Conservation (phyloP, 2,797 vertebrate genomes). For the Cyclura pinguis region DNA sequence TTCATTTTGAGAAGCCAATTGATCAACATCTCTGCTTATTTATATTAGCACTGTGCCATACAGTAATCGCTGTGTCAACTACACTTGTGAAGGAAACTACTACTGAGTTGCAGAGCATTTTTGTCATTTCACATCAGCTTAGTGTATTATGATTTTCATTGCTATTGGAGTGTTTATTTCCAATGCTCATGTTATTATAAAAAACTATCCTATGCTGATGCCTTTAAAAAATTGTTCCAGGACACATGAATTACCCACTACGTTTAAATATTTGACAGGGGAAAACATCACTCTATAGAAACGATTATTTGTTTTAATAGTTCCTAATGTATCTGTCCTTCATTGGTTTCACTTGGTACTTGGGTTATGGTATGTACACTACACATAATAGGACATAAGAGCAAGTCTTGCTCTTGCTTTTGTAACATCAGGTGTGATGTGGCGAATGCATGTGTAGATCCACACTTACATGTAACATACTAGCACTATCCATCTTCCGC, state of each 20-base stretch:
- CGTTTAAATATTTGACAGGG: not conserved
- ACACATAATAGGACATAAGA: not conserved
- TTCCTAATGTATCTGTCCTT: not conserved
- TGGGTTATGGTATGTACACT: not conserved
- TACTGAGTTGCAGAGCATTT: not conserved
- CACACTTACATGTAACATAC: not conserved
- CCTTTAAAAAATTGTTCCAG: not conserved
- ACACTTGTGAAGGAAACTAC: not conserved
- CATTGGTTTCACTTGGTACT: not conserved
- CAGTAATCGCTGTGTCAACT: not conserved
- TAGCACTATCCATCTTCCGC: not conserved
- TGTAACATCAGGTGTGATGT: not conserved
- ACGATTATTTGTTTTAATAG: not conserved
- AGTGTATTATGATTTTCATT: not conserved
- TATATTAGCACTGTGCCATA: not conserved
- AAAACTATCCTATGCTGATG: rapidly evolving
- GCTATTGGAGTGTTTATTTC: not conserved
- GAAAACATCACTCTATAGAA: rapidly evolving
- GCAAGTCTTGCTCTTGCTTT: not conserved
- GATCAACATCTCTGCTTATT: not conserved
- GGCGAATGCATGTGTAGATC: not conserved
- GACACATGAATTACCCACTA: not conserved
- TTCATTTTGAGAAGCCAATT: not conserved
- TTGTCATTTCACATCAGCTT: not conserved
- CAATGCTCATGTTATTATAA: not conserved